Evolutionary conservation across 2,797 vertebrate species (phyloP).

Genomic region (Pogonophryne albipinna): DNA sequence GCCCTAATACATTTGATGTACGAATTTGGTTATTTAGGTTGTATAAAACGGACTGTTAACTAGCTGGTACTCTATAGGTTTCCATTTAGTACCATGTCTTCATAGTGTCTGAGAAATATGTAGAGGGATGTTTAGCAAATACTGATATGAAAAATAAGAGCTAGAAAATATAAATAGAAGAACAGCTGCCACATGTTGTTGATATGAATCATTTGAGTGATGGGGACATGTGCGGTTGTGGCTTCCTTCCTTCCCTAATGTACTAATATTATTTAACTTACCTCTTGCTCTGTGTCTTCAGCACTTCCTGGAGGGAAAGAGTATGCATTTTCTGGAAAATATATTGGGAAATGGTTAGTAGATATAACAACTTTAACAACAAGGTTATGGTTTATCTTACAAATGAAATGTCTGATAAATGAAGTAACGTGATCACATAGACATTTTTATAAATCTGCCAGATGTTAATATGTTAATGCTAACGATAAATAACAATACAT

Average conservation of each 20-base stretch:
- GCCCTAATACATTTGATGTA: no score
- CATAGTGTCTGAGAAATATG: neutral
- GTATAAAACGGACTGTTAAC: neutral
- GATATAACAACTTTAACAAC: no score
- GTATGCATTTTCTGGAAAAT: neutral
- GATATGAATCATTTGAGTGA: neutral
- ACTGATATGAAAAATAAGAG: neutral
- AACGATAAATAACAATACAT: no score
- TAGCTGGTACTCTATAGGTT: neutral
- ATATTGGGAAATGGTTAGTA: no score
- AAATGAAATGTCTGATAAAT: no score
- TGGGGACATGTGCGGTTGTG: neutral
- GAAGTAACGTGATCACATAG: no score
- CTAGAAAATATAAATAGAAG: neutral
- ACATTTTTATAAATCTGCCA: no score
- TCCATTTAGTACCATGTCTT: neutral
- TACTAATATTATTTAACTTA: slow-evolving; percentile 17
- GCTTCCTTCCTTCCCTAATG: no score
- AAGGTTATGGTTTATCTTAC: no score
- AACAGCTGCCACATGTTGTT: neutral
- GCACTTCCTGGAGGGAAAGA: slow-evolving; percentile 39
- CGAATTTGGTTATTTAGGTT: neutral
- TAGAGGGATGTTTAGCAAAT: no score
- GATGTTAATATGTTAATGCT: no score
- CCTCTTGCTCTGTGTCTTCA: slow-evolving; percentile 57